These are phyloP conservation scores for Bombus soroeensis DNA, from an alignment of 1,140 invertebrate species.

Conservation along the genomic window DNA sequence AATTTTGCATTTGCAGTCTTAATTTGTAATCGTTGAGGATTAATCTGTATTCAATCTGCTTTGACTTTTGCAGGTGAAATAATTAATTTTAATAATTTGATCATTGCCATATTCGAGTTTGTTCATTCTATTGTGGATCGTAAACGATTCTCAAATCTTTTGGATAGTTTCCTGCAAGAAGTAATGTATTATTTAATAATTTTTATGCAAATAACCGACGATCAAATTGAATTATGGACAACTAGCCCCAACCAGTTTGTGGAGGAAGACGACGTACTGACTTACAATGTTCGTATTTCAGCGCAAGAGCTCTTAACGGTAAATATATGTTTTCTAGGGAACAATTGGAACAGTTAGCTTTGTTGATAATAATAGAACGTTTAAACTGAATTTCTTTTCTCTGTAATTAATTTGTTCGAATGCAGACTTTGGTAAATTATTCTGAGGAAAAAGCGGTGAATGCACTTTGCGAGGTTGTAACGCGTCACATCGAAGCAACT, in stretches of 20 bases:
- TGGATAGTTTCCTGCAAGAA: conserved; percentile 88
- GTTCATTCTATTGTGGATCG: conserved; percentile 87
- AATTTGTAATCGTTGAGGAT: background rate
- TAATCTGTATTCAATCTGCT: conserved; percentile 17
- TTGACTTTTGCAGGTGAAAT: conserved; percentile 85
- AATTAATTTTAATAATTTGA: conserved; percentile 88
- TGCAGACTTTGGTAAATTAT: conserved; percentile 85
- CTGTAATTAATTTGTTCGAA: conserved; percentile 10
- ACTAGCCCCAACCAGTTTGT: conserved; percentile 89
- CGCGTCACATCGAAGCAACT: conserved; percentile 86
- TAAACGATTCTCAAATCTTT: conserved; percentile 84
- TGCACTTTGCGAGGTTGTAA: conserved; percentile 86
- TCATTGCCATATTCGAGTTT: conserved; percentile 91
- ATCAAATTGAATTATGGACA: conserved; percentile 89
- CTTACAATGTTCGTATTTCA: conserved; percentile 89
- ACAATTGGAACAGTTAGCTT: background rate
- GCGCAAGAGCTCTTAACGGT: conserved; percentile 88
- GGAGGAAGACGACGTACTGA: conserved; percentile 89
- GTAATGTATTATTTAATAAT: conserved; percentile 90
- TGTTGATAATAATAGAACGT: background rate
- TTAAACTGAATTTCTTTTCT: background rate
- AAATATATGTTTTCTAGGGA: conserved; percentile 48
- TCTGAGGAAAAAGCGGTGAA: conserved; percentile 85
- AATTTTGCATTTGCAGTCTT: conserved; percentile 29
- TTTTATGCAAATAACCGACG: conserved; percentile 91